Conservation (phyloP, 1,140 invertebrate species). For the Aphelenchoides fujianensis region DNA sequence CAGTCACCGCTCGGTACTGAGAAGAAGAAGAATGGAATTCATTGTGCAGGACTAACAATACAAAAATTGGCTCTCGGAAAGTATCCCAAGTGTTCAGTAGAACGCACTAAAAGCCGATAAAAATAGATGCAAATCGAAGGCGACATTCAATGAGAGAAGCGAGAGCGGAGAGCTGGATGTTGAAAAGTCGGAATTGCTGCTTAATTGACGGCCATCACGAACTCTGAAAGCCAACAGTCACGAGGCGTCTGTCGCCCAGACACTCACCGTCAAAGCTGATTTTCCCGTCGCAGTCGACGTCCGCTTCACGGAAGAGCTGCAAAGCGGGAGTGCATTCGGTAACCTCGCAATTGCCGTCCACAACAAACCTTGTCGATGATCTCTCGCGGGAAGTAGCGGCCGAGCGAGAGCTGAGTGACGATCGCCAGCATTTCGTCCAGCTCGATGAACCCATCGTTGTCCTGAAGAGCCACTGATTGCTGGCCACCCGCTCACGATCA, state of each 20-base stretch:
- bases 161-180: too few relatives aligned
- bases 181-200: not conserved
- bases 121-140: too few relatives aligned
- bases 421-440: slow-evolving; percentile 53
- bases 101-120: too few relatives aligned
- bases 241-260: slow-evolving; percentile 10
- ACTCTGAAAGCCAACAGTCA: slow-evolving; percentile 38
- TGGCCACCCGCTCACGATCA: not conserved
- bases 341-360: too few relatives aligned
- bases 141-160: too few relatives aligned
- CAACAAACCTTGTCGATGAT: slow-evolving; percentile 59
- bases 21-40: too few relatives aligned
- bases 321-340: slow-evolving; percentile 12
- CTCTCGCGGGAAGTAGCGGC: slow-evolving; percentile 46
- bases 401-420: slow-evolving; percentile 53
- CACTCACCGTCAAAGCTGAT: slow-evolving; percentile 58
- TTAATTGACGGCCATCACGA: slow-evolving; percentile 55
- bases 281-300: slow-evolving; percentile 60
- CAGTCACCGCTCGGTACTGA: too few relatives aligned
- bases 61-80: too few relatives aligned
- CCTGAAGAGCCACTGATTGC: slow-evolving; percentile 46
- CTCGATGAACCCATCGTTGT: slow-evolving; percentile 60
- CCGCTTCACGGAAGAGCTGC: slow-evolving; percentile 57
- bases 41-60: too few relatives aligned
- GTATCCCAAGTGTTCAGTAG: too few relatives aligned